Conservation (phyloP, 30 jellyfish, hydroid and myxozoan species). For the Sanderia malayensis region DNA sequence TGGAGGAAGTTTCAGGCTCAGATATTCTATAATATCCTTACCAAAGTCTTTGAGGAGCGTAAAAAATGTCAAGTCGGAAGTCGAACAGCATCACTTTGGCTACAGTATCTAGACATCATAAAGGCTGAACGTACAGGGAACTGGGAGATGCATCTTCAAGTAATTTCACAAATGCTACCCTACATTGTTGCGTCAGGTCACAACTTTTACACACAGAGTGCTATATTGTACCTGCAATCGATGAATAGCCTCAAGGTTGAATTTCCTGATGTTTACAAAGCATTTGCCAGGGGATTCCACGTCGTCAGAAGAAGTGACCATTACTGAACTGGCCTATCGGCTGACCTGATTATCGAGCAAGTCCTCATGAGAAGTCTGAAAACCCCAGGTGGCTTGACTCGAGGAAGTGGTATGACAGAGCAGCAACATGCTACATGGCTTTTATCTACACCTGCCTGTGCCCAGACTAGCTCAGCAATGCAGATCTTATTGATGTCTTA, state of each 20-base stretch:
- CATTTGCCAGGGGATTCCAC: too few relatives aligned
- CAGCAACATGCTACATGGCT: background rate
- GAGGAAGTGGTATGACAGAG: background rate
- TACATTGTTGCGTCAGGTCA: background rate
- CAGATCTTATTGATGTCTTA: background rate
- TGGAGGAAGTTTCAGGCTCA: too few relatives aligned
- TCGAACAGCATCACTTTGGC: background rate
- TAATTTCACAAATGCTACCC: background rate
- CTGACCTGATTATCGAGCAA: background rate
- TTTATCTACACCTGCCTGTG: background rate
- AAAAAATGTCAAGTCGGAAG: too few relatives aligned
- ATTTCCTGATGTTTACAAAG: too few relatives aligned
- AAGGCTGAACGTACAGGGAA: background rate
- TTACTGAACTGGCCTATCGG: too few relatives aligned
- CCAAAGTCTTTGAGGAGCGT: too few relatives aligned
- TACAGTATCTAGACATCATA: background rate
- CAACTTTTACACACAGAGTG: constrained; percentile 48
- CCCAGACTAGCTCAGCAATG: too few relatives aligned
- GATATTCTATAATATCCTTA: too few relatives aligned
- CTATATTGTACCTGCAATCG: too few relatives aligned
- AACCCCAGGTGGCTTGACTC: background rate
- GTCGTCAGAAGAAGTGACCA: too few relatives aligned
- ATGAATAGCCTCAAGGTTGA: too few relatives aligned
- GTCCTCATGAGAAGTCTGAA: background rate
- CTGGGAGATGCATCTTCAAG: background rate